These are phyloP conservation scores for Cliona cf. orientalis DNA, from an alignment of 37 sponge, comb jelly and placozoan genomes.

Conservation along the genomic window DNA sequence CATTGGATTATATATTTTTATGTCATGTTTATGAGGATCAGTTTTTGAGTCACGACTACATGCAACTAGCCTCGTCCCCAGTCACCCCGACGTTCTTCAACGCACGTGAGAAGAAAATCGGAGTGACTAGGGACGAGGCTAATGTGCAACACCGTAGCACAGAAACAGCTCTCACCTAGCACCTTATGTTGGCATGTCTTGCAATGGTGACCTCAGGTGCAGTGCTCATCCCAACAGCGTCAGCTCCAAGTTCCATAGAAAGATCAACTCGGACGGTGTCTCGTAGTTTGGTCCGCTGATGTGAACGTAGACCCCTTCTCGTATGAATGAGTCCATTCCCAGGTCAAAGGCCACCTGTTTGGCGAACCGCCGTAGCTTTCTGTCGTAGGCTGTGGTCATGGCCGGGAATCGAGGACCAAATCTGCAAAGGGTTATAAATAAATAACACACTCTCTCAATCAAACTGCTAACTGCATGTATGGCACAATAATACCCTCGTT, in stretches of 20 bases:
- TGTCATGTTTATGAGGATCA: no score
- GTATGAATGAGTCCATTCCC: constrained; percentile 52
- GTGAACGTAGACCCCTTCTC: constrained; percentile 87
- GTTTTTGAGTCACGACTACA: no score
- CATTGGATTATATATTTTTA: no score
- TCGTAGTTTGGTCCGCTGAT: constrained; percentile 93
- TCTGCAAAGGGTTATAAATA: constrained; percentile 39
- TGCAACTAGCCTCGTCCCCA: no score
- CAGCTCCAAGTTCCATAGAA: constrained; percentile 83
- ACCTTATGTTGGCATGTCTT: constrained; percentile 86
- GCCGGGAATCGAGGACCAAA: constrained; percentile 87
- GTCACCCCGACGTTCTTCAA: no score
- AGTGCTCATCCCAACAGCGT: constrained; percentile 98
- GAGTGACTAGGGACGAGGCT: no score
- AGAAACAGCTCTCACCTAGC: constrained; percentile 90
- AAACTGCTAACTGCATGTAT: no score
- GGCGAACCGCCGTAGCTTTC: constrained; percentile 62
- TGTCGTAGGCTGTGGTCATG: constrained; percentile 81
- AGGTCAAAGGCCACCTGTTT: constrained; percentile 68
- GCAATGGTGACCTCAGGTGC: constrained; percentile 96
- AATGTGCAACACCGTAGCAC: no score
- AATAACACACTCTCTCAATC: no score
- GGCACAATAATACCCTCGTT: no score
- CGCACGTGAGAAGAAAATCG: no score
- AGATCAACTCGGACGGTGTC: constrained; percentile 89